These are phyloP conservation scores for Stigmatopora argus DNA, from an alignment of 2,113 vertebrate genomes.

Conservation along the genomic window DNA sequence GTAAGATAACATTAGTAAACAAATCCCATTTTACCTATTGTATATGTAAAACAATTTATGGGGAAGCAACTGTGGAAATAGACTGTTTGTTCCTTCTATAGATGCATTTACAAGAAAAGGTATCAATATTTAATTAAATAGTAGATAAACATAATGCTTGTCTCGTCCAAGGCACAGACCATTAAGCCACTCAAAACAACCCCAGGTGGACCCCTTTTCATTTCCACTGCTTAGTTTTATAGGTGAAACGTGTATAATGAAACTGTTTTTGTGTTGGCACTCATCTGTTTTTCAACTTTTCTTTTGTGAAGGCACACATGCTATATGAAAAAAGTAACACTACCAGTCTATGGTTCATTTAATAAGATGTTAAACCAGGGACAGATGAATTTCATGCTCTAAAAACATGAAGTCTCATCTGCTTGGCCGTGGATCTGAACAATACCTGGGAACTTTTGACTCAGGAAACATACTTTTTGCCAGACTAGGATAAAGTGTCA, in stretches of 20 bases:
- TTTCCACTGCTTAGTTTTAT: neutral
- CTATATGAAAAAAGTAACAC: neutral
- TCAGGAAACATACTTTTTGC: too few species aligned
- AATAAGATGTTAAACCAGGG: constrained; percentile 42
- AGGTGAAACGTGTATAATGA: neutral
- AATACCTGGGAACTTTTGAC: too few species aligned
- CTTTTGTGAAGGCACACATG: constrained; percentile 24
- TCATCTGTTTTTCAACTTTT: constrained; percentile 23
- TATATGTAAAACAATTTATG: neutral
- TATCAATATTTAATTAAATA: constrained; percentile 1
- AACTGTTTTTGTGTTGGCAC: constrained; percentile 3
- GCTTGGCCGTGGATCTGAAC: neutral
- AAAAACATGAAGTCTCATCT: constrained; percentile 43
- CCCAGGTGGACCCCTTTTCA: constrained; percentile 30
- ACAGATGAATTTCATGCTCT: constrained; percentile 55
- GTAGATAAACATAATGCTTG: constrained; percentile 22
- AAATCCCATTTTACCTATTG: neutral
- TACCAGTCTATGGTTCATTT: constrained; percentile 21
- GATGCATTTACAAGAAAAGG: constrained; percentile 17
- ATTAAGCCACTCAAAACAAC: constrained; percentile 28
- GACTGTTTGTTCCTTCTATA: constrained; percentile 8
- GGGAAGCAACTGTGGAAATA: neutral
- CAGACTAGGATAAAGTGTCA: too few species aligned
- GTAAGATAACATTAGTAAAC: too few species aligned
- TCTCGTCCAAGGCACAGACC: constrained; percentile 13